Evolutionary conservation across 2,797 vertebrate species (phyloP), one percentile per base, ranked within the genome.

Genomic region (Pagetopsis macropterus): DNA sequence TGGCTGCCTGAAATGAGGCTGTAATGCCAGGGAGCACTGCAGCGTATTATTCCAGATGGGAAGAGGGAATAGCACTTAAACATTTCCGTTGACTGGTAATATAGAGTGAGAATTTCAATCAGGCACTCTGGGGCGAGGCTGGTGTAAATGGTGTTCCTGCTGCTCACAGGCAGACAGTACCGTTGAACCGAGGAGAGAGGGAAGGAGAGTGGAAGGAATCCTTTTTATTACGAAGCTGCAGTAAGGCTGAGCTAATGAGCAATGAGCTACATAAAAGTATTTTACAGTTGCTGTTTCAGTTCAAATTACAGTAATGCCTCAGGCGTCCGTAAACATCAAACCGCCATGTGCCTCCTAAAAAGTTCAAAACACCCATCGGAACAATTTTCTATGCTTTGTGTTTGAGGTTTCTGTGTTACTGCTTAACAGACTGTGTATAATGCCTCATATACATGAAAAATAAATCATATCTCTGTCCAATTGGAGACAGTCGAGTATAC

Each of bases 91-190:
- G 84, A 89, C 86, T 81, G 82, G 90, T 87, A 77, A 80, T 76
- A 86, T 77, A 84, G 78, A 14, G 77, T 37, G 72, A 83, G 78
- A 86, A 88, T 92, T 89, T 89, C 81, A 91, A 90, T 90, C 86
- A 89, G 83, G 68, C 67, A 56, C 80, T 81, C 5, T 5, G 12
- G 75, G 79, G 79, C 79, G 65, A 79, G 78, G 54, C 73, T 85
- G 73, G 70, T 72, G 75, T 82, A 81, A 88, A 87, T 81, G 76
- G 74, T 59, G 77, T 67, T 81, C 80, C 56, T 72, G 79, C 64
- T 63, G 58, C 67, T 83, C 71, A 72, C 73, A 33, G 54, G 57
- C 64, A 72, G 65, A 82, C 65, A 67, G 70, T 40, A 40, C 74
- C 67, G 81, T 85, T 80, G 76, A 70, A 83, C 65, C 72, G 64